Evolutionary conservation across 2,113 vertebrate genomes (phyloP).

Genomic region (Channa maculata): DNA sequence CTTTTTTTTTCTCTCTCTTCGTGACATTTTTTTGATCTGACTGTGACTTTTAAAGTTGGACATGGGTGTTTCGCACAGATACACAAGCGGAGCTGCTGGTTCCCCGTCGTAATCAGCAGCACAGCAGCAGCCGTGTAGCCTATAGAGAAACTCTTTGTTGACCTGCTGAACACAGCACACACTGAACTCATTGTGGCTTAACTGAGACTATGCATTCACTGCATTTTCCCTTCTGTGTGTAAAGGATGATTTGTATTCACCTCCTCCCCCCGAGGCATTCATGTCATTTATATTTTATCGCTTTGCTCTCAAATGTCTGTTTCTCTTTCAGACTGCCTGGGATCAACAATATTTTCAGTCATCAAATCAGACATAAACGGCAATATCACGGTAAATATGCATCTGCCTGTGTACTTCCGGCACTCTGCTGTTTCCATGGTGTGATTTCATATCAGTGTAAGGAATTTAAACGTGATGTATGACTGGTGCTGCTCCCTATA

Average conservation of each 20-base stretch:
- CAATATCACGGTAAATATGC: slow-evolving; percentile 90
- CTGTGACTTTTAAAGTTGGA: neutral
- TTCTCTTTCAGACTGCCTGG: slow-evolving; percentile 89
- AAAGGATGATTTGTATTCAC: slow-evolving; percentile 9
- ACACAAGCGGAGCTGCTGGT: neutral
- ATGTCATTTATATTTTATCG: slow-evolving; percentile 62
- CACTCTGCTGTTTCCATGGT: neutral
- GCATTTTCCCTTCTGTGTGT: neutral
- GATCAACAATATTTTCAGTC: slow-evolving; percentile 88
- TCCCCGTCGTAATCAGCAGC: neutral
- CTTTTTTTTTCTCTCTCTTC: neutral
- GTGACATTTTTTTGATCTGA: neutral
- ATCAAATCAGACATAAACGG: slow-evolving; percentile 94
- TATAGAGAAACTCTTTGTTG: slow-evolving; percentile 68
- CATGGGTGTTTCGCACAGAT: slow-evolving; percentile 4
- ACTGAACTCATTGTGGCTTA: slow-evolving; percentile 61
- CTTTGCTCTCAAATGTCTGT: slow-evolving; percentile 54
- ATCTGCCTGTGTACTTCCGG: neutral
- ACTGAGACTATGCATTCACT: slow-evolving; percentile 35
- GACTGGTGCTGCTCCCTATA: too few species aligned
- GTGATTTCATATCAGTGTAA: slow-evolving; percentile 1
- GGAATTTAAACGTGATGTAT: neutral
- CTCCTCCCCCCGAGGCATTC: neutral
- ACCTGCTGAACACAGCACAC: slow-evolving; percentile 38
- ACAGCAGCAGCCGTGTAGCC: slow-evolving; percentile 11